A percentile compares a stretch with the other conserved stretches of the same genome.
phyloP scores from a whole-genome alignment of 2,113 vertebrate genomes.

The Chaetops frenatus region DNA sequence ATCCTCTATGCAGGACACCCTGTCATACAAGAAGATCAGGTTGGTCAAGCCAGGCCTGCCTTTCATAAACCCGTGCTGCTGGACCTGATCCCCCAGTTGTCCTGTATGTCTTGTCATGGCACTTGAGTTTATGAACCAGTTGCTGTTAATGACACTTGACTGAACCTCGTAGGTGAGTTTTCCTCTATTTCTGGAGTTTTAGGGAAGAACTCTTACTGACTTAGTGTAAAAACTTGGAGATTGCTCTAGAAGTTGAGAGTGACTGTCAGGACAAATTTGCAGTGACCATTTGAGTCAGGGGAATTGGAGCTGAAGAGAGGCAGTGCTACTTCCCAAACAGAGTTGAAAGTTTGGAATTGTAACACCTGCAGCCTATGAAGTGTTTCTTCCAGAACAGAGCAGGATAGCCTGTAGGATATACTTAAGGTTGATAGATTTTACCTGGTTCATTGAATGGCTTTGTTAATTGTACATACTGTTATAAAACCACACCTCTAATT shows the following conservation, averaged over 20 bases:
- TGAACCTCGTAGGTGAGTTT: neutral
- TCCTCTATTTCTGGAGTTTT: neutral
- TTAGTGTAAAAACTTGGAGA: neutral
- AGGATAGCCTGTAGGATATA: neutral
- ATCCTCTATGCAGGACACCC: neutral
- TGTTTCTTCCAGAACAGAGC: neutral
- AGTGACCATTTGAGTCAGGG: neutral
- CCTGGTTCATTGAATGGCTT: neutral
- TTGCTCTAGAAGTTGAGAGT: neutral
- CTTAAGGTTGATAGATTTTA: neutral
- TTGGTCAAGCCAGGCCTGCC: neutral
- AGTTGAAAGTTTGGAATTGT: neutral
- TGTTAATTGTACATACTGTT: neutral
- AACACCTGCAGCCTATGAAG: neutral
- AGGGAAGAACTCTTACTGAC: neutral
- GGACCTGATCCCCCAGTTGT: neutral
- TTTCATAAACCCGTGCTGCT: neutral
- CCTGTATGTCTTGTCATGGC: neutral
- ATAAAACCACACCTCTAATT: neutral
- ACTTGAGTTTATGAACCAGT: neutral
- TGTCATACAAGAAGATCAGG: neutral
- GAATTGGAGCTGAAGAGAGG: neutral
- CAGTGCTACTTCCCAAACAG: neutral
- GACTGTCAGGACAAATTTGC: neutral
- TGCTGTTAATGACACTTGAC: neutral